These are phyloP conservation scores for Sylvilagus floridanus DNA, from an alignment of 2,797 vertebrate species.

Conservation along the genomic window DNA sequence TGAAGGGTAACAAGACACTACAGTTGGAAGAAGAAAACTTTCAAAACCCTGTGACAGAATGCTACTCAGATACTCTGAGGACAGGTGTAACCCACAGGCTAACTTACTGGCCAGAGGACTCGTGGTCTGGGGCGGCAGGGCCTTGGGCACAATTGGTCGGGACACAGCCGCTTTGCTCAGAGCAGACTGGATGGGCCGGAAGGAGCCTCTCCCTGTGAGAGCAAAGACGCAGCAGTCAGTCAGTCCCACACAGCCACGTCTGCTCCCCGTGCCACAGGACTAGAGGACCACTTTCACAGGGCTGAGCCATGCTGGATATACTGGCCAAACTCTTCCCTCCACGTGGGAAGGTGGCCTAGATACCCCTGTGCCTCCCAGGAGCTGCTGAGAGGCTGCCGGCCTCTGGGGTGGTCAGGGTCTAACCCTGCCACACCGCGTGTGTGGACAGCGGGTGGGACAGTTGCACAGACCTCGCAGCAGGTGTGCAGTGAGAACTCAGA, in stretches of 20 bases:
- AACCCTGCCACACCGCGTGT: no score
- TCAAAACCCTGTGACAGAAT: neutral
- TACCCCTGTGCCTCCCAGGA: no score
- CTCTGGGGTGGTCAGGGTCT: neutral
- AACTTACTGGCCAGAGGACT: slow-evolving; percentile 95
- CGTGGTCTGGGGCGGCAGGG: slow-evolving; percentile 87
- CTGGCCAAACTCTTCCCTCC: neutral
- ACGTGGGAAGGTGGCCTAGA: neutral
- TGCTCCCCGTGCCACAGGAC: fast-evolving
- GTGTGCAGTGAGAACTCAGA: no score
- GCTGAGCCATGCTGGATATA: no score
- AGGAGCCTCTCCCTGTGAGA: slow-evolving; percentile 95
- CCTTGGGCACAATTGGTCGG: slow-evolving; percentile 93
- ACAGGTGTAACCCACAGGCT: neutral
- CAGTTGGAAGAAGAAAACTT: neutral
- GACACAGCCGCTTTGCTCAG: slow-evolving; percentile 91
- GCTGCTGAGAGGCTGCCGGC: neutral
- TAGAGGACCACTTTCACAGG: neutral
- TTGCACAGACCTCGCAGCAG: no score
- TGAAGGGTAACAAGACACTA: neutral
- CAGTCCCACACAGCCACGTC: fast-evolving
- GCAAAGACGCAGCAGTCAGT: slow-evolving; percentile 45
- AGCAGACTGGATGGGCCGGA: slow-evolving; percentile 96
- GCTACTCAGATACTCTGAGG: neutral
- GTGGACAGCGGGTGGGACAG: no score